Base-by-base conservation (phyloP, 2,113 vertebrate species). In the Andinoacara biseriatus region DNA sequence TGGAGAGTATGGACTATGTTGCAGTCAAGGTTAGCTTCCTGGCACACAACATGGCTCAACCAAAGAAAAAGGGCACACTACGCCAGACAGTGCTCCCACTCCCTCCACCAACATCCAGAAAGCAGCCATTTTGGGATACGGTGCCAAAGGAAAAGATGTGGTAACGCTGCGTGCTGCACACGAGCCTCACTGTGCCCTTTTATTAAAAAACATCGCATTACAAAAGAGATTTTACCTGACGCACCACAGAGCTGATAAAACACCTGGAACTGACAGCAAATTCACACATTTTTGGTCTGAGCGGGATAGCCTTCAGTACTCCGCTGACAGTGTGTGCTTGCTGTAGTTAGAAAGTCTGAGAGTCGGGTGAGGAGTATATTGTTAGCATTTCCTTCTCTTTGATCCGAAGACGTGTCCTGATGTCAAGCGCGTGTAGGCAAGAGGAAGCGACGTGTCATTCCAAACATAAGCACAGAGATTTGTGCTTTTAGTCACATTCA, bases 1-100 rank as follows among this genome's bases (percentile, higher is more conserved):
- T 88, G 79, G 96, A 97, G 85, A 98, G 97, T 88, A 94, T 98
- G 91, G 95, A 94, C 80, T 96, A 96, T 60, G 94, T 97, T n/a
- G 95, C 96, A 10, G 96, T 97, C n/a, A 98, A 97, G 78, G 76
- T 98, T 69, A 98, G 98, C 90, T 98, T 97, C 89, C 77, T 98
- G 81, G 94, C 97, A 62, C 98, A 99, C 85, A 92, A 61, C 0
- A 94, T 99, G 1, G 96, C 54, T 9, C 97, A 95, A 61, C 81
- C 83, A 31, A 95, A 92, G 83, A 94, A 84, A 49, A 76, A 86
- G 17, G 74, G 59, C 1, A 3, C 76, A 0, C 18, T 7, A 13
- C 31, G 40, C 14, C 74, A 1, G 4, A 31, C 2, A 81, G 60
- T 35, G 49, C 43, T 56, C 80, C 89, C 9, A 69, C 78, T 24